A percentile compares a stretch with the other conserved stretches of the same genome.
Evolutionary conservation across 2,113 vertebrate species (phyloP).

Genomic region (Plestiodon gilberti): DNA sequence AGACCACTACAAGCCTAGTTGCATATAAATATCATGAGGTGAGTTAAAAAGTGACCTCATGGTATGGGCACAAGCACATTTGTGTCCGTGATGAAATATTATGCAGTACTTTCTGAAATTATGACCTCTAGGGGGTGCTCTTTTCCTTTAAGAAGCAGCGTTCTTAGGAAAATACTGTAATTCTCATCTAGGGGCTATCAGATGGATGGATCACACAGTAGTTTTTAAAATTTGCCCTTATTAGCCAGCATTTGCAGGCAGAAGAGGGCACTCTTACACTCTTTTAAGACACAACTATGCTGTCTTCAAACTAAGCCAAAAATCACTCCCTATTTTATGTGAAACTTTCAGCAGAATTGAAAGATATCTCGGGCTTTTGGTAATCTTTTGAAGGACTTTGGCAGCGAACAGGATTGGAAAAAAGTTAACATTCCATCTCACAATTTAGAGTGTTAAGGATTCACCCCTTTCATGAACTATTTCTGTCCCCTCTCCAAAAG

Average conservation of each 20-base stretch:
- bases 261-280: conserved; percentile 44
- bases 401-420: neutral
- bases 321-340: neutral
- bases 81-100: neutral
- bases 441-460: neutral
- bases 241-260: neutral
- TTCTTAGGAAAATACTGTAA: neutral
- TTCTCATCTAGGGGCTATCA: neutral
- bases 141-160: conserved; percentile 36
- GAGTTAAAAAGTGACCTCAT: neutral
- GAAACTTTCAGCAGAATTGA: neutral
- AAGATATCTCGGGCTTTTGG: neutral
- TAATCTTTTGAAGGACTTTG: neutral
- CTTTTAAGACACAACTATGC: conserved; percentile 30
- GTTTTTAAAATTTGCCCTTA: neutral
- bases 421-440: neutral
- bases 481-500: neutral
- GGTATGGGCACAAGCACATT: neutral
- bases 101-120: fast-evolving
- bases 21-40: neutral
- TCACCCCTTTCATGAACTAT: neutral
- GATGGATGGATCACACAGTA: fast-evolving
- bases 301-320: neutral
- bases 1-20: neutral
- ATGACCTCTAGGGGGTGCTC: conserved; percentile 51